Evolutionary conservation across 2,888 invertebrate genomes (phyloP).

Genomic region (Melikaiella ostensackeni): DNA sequence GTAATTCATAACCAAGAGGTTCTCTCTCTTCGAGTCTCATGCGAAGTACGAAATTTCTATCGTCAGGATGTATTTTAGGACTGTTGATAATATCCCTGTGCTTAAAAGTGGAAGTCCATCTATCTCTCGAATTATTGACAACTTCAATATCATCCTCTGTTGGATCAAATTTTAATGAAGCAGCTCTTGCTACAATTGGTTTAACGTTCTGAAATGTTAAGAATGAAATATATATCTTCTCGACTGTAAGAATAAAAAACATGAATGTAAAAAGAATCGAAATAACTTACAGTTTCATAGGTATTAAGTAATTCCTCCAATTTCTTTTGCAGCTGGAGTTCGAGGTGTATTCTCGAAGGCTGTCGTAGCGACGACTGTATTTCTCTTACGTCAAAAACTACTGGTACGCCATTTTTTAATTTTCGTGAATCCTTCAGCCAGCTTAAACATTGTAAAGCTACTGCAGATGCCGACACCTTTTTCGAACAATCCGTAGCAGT

Average conservation of each 20-base stretch:
- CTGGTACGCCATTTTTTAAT: constrained; percentile 78
- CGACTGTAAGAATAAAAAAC: not conserved
- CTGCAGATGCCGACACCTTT: constrained; percentile 79
- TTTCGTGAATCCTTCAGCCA: constrained; percentile 79
- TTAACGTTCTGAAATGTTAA: not conserved
- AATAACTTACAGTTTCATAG: constrained; percentile 76
- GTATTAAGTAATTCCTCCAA: constrained; percentile 77
- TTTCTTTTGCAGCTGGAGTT: constrained; percentile 72
- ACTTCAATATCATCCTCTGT: not conserved
- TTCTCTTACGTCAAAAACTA: constrained; percentile 77
- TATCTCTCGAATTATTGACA: not conserved
- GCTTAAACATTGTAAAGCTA: constrained; percentile 79
- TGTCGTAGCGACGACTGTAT: constrained; percentile 72
- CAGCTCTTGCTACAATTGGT: not conserved
- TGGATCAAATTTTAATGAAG: not conserved
- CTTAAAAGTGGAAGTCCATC: not conserved
- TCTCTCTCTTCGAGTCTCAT: constrained; percentile 27
- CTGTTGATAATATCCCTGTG: constrained; percentile 13
- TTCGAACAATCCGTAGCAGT: constrained; percentile 79
- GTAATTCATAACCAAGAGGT: constrained; percentile 61
- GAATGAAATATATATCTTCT: not conserved
- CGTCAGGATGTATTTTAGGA: constrained; percentile 10
- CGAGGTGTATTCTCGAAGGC: constrained; percentile 72
- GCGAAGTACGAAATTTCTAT: constrained; percentile 44
- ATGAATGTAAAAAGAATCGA: not conserved